Evolutionary conservation across 2,113 vertebrate species (phyloP), one percentile per base, ranked within the genome.

Genomic region (Galeopterus variegatus): DNA sequence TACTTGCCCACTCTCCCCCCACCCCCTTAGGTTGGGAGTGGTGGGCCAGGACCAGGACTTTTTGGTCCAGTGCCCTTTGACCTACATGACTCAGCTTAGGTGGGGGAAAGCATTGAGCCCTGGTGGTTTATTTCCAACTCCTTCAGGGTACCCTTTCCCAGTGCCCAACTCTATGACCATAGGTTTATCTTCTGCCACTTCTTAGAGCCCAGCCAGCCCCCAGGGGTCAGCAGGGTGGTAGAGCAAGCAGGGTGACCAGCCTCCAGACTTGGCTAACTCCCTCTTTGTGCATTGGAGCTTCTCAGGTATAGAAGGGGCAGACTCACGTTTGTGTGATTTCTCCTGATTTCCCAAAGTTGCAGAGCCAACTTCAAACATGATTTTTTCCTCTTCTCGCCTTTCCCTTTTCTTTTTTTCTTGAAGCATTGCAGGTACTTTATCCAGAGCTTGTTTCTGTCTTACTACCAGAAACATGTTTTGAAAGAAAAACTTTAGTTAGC

Each of bases 401-500:
- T 3, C 12, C 18, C 11, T 26, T 45, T 14, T 31, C 11, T 52
- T 45, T 86, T 85, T 33, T 45, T 50, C 75, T 94, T 31, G 69
- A 86, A 90, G 41, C 6, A 54, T 26, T 50, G 7, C 18, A 76
- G 48, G 24, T 77, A 41, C 45, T 94, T 93, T 93, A 4, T 92
- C 45, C 64, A 82, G 58, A 36, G 28, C 12, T 60, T 45, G 2
- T 76, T 72, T 79, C 88, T 95, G n/a, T 60, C 62, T 82, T 87
- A 50, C 60, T 77, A 41, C 33, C 58, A 70, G 70, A 41, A 96
- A 56, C 26, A 58, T 19, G 62, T 72, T 87, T 92, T 88, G 65
- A 92, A 88, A 94, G 72, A n/a, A 89, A 95, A 93, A 31, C 18
- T 26, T 58, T 41, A 48, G 28, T 80, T 92, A 21, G 17, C 31